Percentiles rank a stretch among this genome's conserved stretches.
Evolutionary conservation across 2,888 invertebrate species (phyloP).

Genomic region (Archips crataeganus): DNA sequence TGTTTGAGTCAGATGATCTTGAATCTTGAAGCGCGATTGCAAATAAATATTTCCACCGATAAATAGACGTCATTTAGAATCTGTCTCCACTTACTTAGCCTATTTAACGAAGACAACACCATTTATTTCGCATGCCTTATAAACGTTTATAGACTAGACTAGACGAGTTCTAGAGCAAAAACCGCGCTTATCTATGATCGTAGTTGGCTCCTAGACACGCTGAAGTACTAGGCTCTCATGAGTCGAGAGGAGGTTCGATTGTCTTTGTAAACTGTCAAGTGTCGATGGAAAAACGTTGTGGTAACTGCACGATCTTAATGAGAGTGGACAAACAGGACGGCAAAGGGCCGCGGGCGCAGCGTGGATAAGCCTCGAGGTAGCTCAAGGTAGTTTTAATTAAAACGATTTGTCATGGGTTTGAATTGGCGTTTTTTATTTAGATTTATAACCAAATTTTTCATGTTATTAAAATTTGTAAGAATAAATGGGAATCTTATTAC

Average conservation of each 20-base stretch:
- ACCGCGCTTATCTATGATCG: constrained; percentile 76
- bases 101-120: background rate
- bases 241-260: constrained; percentile 64
- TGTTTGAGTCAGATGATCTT: background rate
- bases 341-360: constrained; percentile 63
- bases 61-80: constrained; percentile 28
- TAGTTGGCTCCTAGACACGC: constrained; percentile 77
- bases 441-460: constrained; percentile 22
- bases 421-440: constrained; percentile 13
- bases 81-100: constrained; percentile 22
- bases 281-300: constrained; percentile 74
- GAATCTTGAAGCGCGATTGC: background rate
- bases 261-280: constrained; percentile 58
- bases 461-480: background rate
- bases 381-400: constrained; percentile 31
- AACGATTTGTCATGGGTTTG: constrained; percentile 18
- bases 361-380: constrained; percentile 56
- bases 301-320: constrained; percentile 78
- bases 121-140: constrained; percentile 25
- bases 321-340: constrained; percentile 84
- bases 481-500: constrained; percentile 17
- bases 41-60: background rate
- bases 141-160: constrained; percentile 2
- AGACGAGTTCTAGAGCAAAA: constrained; percentile 34
- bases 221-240: constrained; percentile 71